Evolutionary conservation across 2,797 vertebrate genomes (phyloP), one percentile per base, ranked within the genome.

Genomic region (Hydrolagus colliei): DNA sequence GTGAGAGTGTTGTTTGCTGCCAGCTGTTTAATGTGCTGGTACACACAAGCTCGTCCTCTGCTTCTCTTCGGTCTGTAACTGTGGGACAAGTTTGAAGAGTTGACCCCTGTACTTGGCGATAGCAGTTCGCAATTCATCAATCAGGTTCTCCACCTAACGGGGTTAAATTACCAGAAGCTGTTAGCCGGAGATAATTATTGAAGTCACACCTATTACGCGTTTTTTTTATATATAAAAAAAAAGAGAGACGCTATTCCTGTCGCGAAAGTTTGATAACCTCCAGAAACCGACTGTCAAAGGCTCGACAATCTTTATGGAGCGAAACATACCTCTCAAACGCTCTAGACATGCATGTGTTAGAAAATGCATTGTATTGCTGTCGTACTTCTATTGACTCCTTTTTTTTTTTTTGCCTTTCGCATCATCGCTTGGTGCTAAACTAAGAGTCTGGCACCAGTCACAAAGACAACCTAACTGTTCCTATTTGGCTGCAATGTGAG

Each of bases 151-250:
- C 89, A 90, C 89, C 90, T 90, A 89, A 89, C 91, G 27, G 89
- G 86, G 86, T 89, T 90, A 90, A 92, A 91, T 88, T 87, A 87
- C 87, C 87, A 78, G 72, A 86, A 11, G 65, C 86, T 88, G 35
- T 91, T 89, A 90, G 80, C 85, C 88, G 89, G 86, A 88, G 90
- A 88, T 91, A 90, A 91, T 90, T 89, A 87, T 86, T 89, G 90
- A 88, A 90, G 89, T 92, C 90, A 89, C 88, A 91, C 88, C 89
- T 91, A 86, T 89, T 89, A 90, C 77, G 87, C 85, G 68, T 82
- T 78, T 63, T 84, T 2, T 27, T 27, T 27, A n/a, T 27, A 27
- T 27, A 27, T 27, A 27, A 27, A 27, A 27, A 27, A 27, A 27
- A 27, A 52, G 6, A 76, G 16, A 68, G 16, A 61, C 67, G 20